Percentiles rank a stretch among this genome's conserved stretches.
Evolutionary conservation across 2,113 vertebrate species (phyloP).

Genomic region (Daphoenositta chrysoptera): DNA sequence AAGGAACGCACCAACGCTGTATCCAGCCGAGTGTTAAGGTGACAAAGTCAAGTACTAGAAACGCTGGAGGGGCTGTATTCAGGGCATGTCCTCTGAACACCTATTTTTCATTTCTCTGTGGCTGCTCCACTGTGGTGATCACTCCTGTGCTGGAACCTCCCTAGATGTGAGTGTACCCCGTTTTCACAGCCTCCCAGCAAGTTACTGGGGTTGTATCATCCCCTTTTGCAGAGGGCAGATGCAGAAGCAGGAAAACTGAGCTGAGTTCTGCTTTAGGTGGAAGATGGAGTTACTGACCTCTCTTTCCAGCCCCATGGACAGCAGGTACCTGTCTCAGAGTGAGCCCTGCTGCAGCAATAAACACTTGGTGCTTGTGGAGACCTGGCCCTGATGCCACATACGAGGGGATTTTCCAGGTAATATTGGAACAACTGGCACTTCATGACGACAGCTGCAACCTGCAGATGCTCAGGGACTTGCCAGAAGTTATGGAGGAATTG

Average conservation of each 20-base stretch:
- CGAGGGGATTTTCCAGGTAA: not conserved
- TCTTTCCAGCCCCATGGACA: not conserved
- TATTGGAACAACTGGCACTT: not conserved
- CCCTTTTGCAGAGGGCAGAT: not conserved
- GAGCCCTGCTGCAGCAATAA: not conserved
- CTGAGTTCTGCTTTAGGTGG: not conserved
- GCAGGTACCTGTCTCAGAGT: not conserved
- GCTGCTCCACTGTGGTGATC: not conserved
- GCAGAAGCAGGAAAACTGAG: not conserved
- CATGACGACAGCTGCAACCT: not conserved
- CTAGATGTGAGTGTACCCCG: rapidly evolving
- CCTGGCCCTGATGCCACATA: not conserved
- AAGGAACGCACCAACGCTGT: not conserved
- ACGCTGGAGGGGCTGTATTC: not conserved
- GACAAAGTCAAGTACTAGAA: conserved; percentile 4
- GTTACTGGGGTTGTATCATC: not conserved
- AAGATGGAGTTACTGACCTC: not conserved
- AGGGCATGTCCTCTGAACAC: not conserved
- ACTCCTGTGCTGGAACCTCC: not conserved
- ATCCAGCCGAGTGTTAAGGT: not conserved
- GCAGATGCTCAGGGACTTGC: not conserved
- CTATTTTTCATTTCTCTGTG: not conserved
- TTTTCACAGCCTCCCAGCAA: not conserved
- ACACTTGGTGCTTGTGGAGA: rapidly evolving
- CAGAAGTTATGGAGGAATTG: not conserved